A percentile compares a stretch with the other conserved stretches of the same genome.
Conservation (phyloP, 2,888 invertebrate species). For the Anagyrus pseudococci region DNA sequence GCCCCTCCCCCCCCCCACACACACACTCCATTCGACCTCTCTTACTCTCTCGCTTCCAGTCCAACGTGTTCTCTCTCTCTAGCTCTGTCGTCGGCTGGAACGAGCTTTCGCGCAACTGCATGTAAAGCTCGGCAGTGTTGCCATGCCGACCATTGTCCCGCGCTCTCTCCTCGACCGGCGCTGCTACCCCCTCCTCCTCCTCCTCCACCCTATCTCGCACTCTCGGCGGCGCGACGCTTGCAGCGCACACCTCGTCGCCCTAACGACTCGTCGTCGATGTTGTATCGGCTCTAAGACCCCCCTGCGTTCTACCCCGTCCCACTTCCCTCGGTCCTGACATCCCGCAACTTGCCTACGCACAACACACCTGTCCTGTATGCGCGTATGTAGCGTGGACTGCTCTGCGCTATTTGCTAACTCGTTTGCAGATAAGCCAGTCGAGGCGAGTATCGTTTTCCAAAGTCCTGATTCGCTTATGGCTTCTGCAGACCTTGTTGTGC, state of each 20-base stretch:
- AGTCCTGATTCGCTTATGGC: too few relatives aligned
- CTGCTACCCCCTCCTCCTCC: slow-evolving; percentile 24
- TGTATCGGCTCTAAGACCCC: slow-evolving; percentile 49
- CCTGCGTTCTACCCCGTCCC: too few relatives aligned
- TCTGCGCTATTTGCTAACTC: too few relatives aligned
- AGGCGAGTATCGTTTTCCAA: too few relatives aligned
- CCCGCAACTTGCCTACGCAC: background rate
- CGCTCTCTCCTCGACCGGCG: slow-evolving; percentile 44
- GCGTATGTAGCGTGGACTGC: too few relatives aligned
- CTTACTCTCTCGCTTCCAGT: too few relatives aligned
- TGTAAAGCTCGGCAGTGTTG: slow-evolving; percentile 50
- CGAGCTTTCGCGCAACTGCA: slow-evolving; percentile 25
- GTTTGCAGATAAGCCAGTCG: too few relatives aligned
- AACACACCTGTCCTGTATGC: slow-evolving; percentile 5
- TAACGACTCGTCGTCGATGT: slow-evolving; percentile 59
- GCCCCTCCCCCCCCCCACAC: slow-evolving; percentile 30
- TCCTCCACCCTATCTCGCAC: slow-evolving; percentile 18
- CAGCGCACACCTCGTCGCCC: slow-evolving; percentile 49
- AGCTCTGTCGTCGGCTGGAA: slow-evolving; percentile 28
- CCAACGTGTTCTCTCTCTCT: slow-evolving; percentile 33
- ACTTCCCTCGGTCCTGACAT: too few relatives aligned
- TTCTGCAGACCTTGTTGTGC: too few relatives aligned
- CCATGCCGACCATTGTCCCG: slow-evolving; percentile 58
- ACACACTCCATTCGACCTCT: too few relatives aligned
- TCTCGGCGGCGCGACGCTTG: slow-evolving; percentile 3